phyloP scores from a whole-genome alignment of 2,113 vertebrate genomes.

The Chrysochloris asiatica region DNA sequence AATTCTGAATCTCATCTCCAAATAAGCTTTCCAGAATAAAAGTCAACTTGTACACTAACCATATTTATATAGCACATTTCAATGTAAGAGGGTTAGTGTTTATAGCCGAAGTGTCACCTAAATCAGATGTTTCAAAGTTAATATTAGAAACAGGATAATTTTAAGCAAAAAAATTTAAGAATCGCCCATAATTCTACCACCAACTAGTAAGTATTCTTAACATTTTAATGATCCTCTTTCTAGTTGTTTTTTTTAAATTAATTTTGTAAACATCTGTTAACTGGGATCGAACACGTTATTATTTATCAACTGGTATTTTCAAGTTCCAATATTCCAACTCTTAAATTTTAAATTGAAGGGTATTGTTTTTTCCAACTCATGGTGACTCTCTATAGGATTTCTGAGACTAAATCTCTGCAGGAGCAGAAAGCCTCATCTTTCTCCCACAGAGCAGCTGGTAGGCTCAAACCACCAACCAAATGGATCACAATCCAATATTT shows the following conservation, averaged over 20 bases:
- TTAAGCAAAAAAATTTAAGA: background rate
- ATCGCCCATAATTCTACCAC: background rate
- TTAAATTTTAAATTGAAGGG: background rate
- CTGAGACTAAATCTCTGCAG: too few relatives aligned
- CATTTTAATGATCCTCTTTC: background rate
- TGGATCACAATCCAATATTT: too few relatives aligned
- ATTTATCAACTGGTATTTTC: background rate
- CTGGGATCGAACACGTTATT: background rate
- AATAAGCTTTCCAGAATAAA: background rate
- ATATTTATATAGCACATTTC: background rate
- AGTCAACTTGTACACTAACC: background rate
- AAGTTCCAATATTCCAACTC: conserved; percentile 10
- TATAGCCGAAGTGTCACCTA: background rate
- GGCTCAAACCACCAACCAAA: too few relatives aligned
- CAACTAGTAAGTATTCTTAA: conserved; percentile 14
- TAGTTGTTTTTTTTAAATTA: background rate
- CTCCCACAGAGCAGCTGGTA: too few relatives aligned
- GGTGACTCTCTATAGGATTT: too few relatives aligned
- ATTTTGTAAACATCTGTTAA: background rate
- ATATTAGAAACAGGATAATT: background rate
- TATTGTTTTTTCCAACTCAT: too few relatives aligned
- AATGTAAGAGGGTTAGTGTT: background rate
- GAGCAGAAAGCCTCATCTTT: too few relatives aligned
- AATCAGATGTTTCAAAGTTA: conserved; percentile 17
- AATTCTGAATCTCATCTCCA: background rate